A percentile compares a stretch with the other conserved stretches of the same genome.
phyloP scores from a whole-genome alignment of 2,113 vertebrate species.

The Catharus bicknelli region DNA sequence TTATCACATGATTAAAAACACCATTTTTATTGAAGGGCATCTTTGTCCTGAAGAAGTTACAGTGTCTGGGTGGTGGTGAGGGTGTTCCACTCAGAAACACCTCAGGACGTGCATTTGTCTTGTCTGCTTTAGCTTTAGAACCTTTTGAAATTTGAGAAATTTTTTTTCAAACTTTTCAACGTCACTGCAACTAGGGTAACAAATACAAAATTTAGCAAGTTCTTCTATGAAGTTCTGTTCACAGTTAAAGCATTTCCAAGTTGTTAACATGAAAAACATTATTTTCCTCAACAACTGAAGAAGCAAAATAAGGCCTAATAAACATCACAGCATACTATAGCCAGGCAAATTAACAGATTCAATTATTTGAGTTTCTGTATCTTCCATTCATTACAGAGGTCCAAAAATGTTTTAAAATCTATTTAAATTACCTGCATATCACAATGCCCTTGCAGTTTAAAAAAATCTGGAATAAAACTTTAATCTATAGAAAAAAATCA shows the following conservation, averaged over 20 bases:
- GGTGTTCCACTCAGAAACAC: background rate
- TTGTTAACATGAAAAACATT: background rate
- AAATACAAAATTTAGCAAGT: background rate
- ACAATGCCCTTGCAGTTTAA: background rate
- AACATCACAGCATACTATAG: background rate
- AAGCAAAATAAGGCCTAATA: background rate
- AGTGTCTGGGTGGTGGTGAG: background rate
- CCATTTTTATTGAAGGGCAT: background rate
- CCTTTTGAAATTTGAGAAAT: background rate
- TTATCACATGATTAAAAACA: background rate
- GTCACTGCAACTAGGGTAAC: background rate
- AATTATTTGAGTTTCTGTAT: background rate
- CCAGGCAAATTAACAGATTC: background rate
- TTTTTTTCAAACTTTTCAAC: background rate
- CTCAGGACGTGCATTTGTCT: background rate
- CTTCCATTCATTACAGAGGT: background rate
- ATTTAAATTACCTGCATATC: background rate
- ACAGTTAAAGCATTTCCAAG: background rate
- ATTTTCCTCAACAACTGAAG: background rate
- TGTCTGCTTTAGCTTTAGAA: background rate
- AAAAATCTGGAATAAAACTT: background rate
- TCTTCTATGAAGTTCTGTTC: background rate
- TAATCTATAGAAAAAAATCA: background rate
- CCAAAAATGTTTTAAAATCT: background rate
- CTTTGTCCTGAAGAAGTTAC: background rate